Percentiles rank a stretch among this genome's conserved stretches.
phyloP scores from a whole-genome alignment of 2,113 vertebrate genomes.

The Phasianus colchicus region DNA sequence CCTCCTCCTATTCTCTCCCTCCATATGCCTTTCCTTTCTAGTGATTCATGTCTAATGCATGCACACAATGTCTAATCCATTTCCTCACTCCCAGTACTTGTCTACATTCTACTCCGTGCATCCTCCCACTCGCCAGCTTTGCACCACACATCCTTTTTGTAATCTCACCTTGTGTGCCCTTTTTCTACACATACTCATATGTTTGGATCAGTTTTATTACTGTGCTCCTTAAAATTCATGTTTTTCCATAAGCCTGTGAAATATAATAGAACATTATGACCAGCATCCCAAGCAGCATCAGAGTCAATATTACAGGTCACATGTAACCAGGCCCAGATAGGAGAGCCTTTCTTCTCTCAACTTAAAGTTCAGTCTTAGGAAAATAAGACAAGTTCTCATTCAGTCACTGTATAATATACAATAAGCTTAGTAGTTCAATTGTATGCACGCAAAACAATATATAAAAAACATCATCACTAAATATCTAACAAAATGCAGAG shows the following conservation, averaged over 20 bases:
- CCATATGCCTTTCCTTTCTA: fast-evolving
- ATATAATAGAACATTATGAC: not conserved
- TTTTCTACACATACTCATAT: not conserved
- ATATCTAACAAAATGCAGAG: not conserved
- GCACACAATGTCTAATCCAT: not conserved
- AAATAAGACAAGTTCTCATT: not conserved
- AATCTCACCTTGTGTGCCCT: fast-evolving
- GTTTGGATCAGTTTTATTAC: not conserved
- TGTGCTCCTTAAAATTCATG: not conserved
- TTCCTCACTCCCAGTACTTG: not conserved
- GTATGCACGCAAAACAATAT: not conserved
- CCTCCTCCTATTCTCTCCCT: not conserved
- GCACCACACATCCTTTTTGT: not conserved
- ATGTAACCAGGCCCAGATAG: not conserved
- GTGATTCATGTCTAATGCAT: fast-evolving
- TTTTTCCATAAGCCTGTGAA: not conserved
- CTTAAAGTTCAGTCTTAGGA: not conserved
- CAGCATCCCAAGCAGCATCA: not conserved
- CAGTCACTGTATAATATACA: not conserved
- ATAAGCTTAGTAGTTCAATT: not conserved
- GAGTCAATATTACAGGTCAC: fast-evolving
- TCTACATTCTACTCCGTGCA: not conserved
- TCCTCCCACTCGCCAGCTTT: not conserved
- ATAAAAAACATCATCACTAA: not conserved
- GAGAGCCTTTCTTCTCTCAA: not conserved